Evolutionary conservation across 2,888 invertebrate species (phyloP), one percentile per base, ranked within the genome.

Genomic region (Diarsia rubi): DNA sequence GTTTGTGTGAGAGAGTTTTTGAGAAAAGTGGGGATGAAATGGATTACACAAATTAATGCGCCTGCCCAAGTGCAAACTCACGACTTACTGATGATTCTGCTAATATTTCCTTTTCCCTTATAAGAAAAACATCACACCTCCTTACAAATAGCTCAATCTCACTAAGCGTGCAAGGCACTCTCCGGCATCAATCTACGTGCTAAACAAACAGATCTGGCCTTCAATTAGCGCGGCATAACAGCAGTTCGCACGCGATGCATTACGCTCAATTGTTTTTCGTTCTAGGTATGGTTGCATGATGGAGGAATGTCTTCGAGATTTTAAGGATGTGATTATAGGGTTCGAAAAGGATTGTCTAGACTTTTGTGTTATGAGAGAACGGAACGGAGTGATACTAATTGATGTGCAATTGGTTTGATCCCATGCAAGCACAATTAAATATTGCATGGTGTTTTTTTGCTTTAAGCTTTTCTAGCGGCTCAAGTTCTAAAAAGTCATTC

Each of bases 201-300:
- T 66, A 76, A 73, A 85, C 80, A 84, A 87, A 87, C 76, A 82
- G 84, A 80, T 76, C 65, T 80, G 84, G 72, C 88, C 88, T 86
- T 84, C 86, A 87, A 86, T 86, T 81, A 86, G 54, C 63, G 52
- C n/a, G 73, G 47, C 44, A 64, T 54, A 59, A 8, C 16, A 73
- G 44, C 52, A 62, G 62, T 76, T 68, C 65, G 75, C 87, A 85
- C 86, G 85, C 81, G 72, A 83, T 85, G 81, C 69, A 57, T 4
- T 66, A 60, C 68, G 52, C 31, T n/a, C 64, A 47, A 62, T 75
- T 69, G 65, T n/a, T 16, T 37, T 54, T 54, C n/a, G 65, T 24
- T 57, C 49, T 57, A 45, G 54, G 60, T 42, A 44, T 47, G 6
- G 57, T 67, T 49, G 57, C 24, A 54, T 78, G 52, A 31, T 24